Percentiles rank a stretch among this genome's conserved stretches.
These are phyloP conservation scores for Coleophora flavipennella DNA, from an alignment of 2,888 invertebrate species.

Conservation along the genomic window DNA sequence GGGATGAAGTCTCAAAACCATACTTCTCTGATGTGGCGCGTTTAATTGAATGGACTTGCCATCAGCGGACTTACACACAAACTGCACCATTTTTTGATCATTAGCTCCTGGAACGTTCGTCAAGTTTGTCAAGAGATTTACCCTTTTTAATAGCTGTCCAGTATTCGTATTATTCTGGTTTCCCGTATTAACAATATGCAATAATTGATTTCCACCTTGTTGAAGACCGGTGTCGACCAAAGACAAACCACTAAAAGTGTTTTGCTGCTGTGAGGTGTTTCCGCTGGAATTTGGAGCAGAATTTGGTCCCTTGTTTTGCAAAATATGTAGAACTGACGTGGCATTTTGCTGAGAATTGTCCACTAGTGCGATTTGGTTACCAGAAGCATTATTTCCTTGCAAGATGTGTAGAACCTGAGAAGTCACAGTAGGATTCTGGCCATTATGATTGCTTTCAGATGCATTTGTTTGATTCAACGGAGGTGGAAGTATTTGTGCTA, in stretches of 20 bases:
- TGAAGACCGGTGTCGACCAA: slow-evolving; percentile 57
- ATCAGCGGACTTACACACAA: slow-evolving; percentile 76
- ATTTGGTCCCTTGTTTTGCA: slow-evolving; percentile 49
- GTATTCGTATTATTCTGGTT: slow-evolving; percentile 47
- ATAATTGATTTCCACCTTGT: slow-evolving; percentile 59
- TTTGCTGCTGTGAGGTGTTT: slow-evolving; percentile 34
- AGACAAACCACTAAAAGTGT: slow-evolving; percentile 52
- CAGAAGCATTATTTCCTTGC: slow-evolving; percentile 55
- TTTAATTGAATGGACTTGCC: slow-evolving; percentile 73
- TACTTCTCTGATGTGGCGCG: slow-evolving; percentile 65
- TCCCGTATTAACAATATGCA: slow-evolving; percentile 64
- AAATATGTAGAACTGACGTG: slow-evolving; percentile 60
- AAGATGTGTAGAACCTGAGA: slow-evolving; percentile 64
- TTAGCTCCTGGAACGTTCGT: slow-evolving; percentile 59
- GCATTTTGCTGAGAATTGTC: slow-evolving; percentile 51
- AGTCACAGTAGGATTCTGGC: slow-evolving; percentile 26
- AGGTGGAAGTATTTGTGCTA: slow-evolving; percentile 62
- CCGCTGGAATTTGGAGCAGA: slow-evolving; percentile 31
- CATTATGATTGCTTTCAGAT: slow-evolving; percentile 36
- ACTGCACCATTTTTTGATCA: slow-evolving; percentile 73
- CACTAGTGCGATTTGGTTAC: slow-evolving; percentile 53
- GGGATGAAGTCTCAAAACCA: slow-evolving; percentile 62
- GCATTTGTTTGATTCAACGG: slow-evolving; percentile 47
- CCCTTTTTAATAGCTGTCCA: slow-evolving; percentile 58
- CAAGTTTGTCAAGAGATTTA: slow-evolving; percentile 62